Percentiles rank a stretch among this genome's conserved stretches.
Evolutionary conservation across 1,140 invertebrate genomes (phyloP).

Genomic region (Cydia strobilella): DNA sequence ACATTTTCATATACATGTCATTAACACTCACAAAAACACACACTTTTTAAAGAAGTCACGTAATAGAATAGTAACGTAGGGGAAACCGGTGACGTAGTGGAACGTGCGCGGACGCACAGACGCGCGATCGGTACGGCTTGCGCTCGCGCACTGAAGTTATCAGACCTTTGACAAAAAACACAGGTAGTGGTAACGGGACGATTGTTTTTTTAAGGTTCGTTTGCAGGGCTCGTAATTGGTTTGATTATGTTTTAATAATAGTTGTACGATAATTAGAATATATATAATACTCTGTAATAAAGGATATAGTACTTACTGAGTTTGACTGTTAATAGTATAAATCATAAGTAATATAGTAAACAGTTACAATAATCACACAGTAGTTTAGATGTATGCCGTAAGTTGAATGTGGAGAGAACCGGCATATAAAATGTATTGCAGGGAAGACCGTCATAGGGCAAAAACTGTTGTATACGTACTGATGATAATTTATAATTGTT

Average conservation of each 20-base stretch:
- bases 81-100: background rate
- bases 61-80: background rate
- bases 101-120: background rate
- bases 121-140: conserved; percentile 56
- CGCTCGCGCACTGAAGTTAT: conserved; percentile 62
- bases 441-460: no score
- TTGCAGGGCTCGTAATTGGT: conserved; percentile 1
- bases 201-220: conserved; percentile 46
- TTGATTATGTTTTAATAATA: background rate
- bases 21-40: conserved; percentile 34
- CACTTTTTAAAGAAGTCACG: conserved; percentile 26
- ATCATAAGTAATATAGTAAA: no score
- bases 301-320: no score
- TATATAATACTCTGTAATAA: background rate
- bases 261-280: background rate
- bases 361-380: no score
- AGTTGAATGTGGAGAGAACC: no score
- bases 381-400: no score
- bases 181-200: conserved; percentile 60
- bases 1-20: conserved; percentile 72
- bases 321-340: no score
- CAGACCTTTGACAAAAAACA: conserved; percentile 63
- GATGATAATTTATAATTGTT: no score
- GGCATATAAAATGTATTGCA: no score
- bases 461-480: no score